Evolutionary conservation across 2,888 invertebrate species (phyloP), one percentile per base, ranked within the genome.

Genomic region (Dilophus febrilis): DNA sequence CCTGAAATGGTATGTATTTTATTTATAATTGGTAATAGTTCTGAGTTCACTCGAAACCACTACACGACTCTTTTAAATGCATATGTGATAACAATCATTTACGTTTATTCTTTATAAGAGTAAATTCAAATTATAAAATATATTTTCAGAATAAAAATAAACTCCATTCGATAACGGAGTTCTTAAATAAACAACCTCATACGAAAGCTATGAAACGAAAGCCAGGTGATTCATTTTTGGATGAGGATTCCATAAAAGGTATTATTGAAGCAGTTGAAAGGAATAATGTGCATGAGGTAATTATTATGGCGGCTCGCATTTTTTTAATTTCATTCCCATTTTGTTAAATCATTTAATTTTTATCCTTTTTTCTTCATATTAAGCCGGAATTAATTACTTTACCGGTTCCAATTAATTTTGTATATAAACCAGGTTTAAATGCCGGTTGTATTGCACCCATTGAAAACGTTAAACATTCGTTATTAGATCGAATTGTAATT

Each of bases 401-500:
- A 61, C 78, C 82, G 55, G 81, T 88, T 32, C 84, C 84, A 53
- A 86, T 88, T 43, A 74, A 75, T 53, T 64, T 84, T 29, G 57
- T 90, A 1, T 66, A 39, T 57, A 70, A 62, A 53, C 71, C 65
- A 49, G 71, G 61, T 36, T 52, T 69, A 39, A 71, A 71, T 49
- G 54, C 71, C 29, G 69, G 71, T 5, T 64, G 59, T 41, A 50
- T 69, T 26, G 57, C 70, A 7, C 84, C 88, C 0, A 88, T 88
- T 59, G 63, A 72, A 0, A 65, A 64, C 8, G 72, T 77, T 0
- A 68, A 68, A 39, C 82, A 71, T 61, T 54, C 65, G 44, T 55
- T 95, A 44, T 77, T 83, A 52, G 94, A 97, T 64, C 71, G 95
- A 38, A 76, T 97, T 35, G 75, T 92, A 4, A 77, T 81, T 53